Percentiles rank a stretch among this genome's conserved stretches.
Conservation (phyloP, 2,113 vertebrate genomes). For the Budorcas taxicolor region DNA sequence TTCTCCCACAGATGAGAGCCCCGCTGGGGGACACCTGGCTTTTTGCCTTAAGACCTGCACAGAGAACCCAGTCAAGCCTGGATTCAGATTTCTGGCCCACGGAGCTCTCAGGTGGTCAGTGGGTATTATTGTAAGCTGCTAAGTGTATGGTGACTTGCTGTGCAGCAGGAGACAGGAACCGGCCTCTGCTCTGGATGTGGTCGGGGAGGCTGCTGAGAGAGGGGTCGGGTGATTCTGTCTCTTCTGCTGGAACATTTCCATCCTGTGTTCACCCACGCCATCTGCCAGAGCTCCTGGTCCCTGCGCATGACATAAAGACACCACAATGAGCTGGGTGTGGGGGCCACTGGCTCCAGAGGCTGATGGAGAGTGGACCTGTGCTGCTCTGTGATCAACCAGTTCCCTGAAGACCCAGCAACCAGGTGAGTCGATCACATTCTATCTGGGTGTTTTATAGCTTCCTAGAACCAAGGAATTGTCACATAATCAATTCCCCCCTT, state of each 20-base stretch:
- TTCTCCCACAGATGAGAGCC: neutral
- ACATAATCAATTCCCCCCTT: neutral
- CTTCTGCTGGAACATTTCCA: neutral
- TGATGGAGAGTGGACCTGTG: neutral
- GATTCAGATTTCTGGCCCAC: neutral
- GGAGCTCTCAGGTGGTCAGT: neutral
- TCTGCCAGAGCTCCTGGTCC: neutral
- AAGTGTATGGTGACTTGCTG: neutral
- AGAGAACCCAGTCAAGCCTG: neutral
- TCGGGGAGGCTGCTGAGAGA: neutral
- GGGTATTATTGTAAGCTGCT: neutral
- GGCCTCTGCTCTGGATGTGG: neutral
- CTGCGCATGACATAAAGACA: neutral
- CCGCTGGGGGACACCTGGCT: neutral
- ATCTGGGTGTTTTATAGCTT: neutral
- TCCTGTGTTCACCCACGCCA: neutral
- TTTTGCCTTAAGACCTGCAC: neutral
- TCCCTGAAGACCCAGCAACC: neutral
- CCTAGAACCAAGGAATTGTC: neutral
- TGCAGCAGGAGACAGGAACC: neutral
- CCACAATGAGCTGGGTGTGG: neutral
- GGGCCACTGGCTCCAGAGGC: neutral
- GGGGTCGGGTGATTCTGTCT: neutral
- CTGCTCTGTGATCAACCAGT: neutral
- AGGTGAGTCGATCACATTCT: neutral